Percentiles rank a stretch among this genome's conserved stretches.
These are phyloP conservation scores for Trichechus manatus DNA, from an alignment of 2,113 vertebrate genomes.

Conservation along the genomic window DNA sequence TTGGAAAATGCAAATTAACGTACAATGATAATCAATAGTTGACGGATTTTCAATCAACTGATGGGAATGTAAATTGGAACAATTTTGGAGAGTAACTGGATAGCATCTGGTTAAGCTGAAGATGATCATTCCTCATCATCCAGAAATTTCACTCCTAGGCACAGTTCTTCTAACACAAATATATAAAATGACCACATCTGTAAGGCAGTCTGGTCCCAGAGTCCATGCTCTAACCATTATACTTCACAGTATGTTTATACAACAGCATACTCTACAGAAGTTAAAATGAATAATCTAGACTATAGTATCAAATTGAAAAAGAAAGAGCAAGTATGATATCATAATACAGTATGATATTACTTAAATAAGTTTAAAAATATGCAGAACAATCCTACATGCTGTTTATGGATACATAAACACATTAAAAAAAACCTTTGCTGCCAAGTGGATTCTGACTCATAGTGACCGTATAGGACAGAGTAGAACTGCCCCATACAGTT, in stretches of 20 bases:
- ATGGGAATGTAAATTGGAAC: not conserved
- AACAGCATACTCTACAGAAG: not conserved
- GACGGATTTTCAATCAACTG: not conserved
- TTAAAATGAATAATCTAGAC: not conserved
- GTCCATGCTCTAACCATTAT: not conserved
- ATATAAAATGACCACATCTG: not conserved
- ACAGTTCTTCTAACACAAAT: not conserved
- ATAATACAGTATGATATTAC: not conserved
- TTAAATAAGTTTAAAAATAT: not conserved
- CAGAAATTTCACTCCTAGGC: not conserved
- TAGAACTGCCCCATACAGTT: not conserved
- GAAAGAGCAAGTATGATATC: not conserved
- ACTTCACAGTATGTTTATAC: not conserved
- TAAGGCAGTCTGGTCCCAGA: not conserved
- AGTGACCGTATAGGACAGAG: not conserved
- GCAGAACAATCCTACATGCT: not conserved
- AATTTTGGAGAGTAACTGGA: not conserved
- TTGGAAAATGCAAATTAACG: not conserved
- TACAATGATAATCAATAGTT: not conserved
- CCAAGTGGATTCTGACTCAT: not conserved
- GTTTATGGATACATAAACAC: not conserved
- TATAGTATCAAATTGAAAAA: not conserved
- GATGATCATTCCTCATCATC: not conserved
- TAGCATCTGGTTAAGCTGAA: not conserved
- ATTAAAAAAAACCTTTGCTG: not conserved